Conservation (phyloP, 2,113 vertebrate species). For the Eurystomus gularis region DNA sequence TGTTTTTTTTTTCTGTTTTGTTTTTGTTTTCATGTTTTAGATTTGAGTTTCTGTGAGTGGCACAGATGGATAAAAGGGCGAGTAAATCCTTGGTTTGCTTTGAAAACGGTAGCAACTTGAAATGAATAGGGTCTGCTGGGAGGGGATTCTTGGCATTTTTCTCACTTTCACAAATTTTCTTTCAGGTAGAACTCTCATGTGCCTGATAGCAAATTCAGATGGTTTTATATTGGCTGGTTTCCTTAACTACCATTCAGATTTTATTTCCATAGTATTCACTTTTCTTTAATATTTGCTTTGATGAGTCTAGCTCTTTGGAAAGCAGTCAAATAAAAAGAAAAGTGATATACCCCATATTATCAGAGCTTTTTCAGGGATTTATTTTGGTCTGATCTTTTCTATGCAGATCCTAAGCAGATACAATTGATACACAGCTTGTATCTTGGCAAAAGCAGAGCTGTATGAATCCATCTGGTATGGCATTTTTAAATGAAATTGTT, state of each 20-base stretch:
- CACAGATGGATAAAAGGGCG: neutral
- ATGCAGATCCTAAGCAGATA: neutral
- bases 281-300: slow-evolving; percentile 20
- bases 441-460: neutral
- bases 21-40: neutral
- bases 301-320: slow-evolving; percentile 14
- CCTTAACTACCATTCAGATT: neutral
- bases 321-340: slow-evolving; percentile 9
- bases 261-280: slow-evolving; percentile 12
- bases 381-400: neutral
- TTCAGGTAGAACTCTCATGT: neutral
- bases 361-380: neutral
- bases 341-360: neutral
- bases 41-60: neutral
- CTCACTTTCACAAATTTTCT: neutral
- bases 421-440: neutral
- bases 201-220: slow-evolving; percentile 31
- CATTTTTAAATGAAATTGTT: neutral
- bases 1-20: neutral
- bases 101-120: neutral
- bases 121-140: rapidly evolving
- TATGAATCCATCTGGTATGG: neutral
- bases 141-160: neutral
- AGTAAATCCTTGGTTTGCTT: neutral
- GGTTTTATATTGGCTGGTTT: neutral